Evolutionary conservation across 2,797 vertebrate genomes (phyloP), one percentile per base, ranked within the genome.

Genomic region (Tolypeutes matacus): DNA sequence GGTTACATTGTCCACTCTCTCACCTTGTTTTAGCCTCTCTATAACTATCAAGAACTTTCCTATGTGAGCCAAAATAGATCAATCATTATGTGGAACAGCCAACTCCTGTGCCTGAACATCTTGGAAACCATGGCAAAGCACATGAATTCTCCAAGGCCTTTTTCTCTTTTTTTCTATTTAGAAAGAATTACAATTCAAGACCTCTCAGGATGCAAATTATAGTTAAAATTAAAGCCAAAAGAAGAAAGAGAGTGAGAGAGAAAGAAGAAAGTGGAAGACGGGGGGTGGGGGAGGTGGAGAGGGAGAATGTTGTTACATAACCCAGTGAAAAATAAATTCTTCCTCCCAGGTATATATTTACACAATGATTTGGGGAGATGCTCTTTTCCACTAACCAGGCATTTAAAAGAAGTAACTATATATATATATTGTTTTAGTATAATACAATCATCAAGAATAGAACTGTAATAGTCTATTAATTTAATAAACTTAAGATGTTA

Each of bases 21-120:
- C 72, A 92, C 36, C 21, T 6, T 84, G 23, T 90, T 92, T 97
- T 39, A 96, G 69, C 86, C 51, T 39, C 94, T 96, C 34, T 86
- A 51, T 91, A 95, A 90, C 92, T 64, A 76, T 60, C 42, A 96
- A 27, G 5, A 31, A 14, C 10, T 90, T 97, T 96, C 56, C 56
- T 76, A 73, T 10, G 51, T 89, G 90, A 96, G 88, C 78, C 70
- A 53, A 94, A 91, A 91, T 0, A 92, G 23, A 72, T n/a, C 1
- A 84, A 25, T 80, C 90, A 39, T 34, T 90, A 70, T 2, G 53
- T 39, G 17, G 84, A 56, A 89, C 9, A 84, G 51, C 58, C 89
- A 15, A 93, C 27, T 87, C 20, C 51, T 39, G 0, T 77, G 76
- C 83, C 53, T 13, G 20, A n/a, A 82, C 51, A 93, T 85, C 58